Evolutionary conservation across 1,140 invertebrate genomes (phyloP), one percentile per base, ranked within the genome.

Genomic region (Drosophila biarmipes): DNA sequence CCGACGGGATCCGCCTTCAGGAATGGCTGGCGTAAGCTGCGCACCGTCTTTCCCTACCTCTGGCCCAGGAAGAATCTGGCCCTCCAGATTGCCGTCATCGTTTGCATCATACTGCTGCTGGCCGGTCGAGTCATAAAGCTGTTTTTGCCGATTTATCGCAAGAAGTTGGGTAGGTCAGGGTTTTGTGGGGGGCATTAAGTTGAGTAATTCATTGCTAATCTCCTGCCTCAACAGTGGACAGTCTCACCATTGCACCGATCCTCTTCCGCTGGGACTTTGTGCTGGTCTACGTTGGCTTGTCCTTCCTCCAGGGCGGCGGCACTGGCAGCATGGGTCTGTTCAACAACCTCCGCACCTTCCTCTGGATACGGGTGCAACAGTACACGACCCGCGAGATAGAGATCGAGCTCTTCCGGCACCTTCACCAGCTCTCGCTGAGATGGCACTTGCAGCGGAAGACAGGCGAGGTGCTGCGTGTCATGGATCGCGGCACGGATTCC

Each of bases 351-450:
- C 94, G 98, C 42, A 96, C 96, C 2, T 98, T 98, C 90, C 92
- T 99, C 6, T 99, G 98, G 98, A 98, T 99, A 85, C 94, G 95
- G 73, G 96, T 99, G 48, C 97, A 98, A 79, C 98, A 99, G 90
- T 99, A 97, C 87, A 99, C 98, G 3, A 98, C 97, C 5, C 94
- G 97, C 63, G 96, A 98, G 93, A 94, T 99, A 37, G 96, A 99
- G 93, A 95, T 96, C 54, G 94, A 96, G 91, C 92, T 98, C 15
- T 98, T 97, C 90, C 93, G 94, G 34, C 98, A 99, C 93, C 93
- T 99, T 24, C 98, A 99, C 92, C 94, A 95, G 64, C 92, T 98
- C 63, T 97, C 97, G 82, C 93, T 97, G 64, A 93, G 95, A 54
- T 99, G 98, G 98, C 98, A 99, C 93, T 92, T 99, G 29, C 94